Percentiles rank a stretch among this genome's conserved stretches.
Conservation (phyloP, 2,113 vertebrate genomes). For the Glaucidium brasilianum region DNA sequence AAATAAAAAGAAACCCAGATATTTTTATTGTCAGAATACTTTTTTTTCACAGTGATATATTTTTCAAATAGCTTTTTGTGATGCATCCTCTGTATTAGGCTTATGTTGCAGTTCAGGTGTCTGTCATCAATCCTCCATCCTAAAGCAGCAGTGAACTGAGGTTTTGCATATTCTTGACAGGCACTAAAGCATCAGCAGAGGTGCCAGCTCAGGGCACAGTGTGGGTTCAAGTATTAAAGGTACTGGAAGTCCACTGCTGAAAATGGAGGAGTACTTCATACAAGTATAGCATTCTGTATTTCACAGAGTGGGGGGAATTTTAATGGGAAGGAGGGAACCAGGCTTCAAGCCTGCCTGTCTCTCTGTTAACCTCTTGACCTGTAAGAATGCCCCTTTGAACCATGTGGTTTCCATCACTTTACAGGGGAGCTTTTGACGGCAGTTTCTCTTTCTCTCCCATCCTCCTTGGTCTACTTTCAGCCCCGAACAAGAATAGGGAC, state of each 20-base stretch:
- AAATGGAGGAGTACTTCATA: background rate
- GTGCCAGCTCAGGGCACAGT: background rate
- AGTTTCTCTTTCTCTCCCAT: background rate
- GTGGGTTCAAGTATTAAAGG: background rate
- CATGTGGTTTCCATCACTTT: background rate
- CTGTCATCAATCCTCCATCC: background rate
- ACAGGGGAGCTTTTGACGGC: background rate
- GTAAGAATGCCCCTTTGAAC: background rate
- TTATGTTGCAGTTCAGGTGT: background rate
- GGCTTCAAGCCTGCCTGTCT: background rate
- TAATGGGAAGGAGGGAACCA: background rate
- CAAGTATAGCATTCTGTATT: background rate
- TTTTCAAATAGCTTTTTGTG: background rate
- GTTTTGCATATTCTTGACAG: background rate
- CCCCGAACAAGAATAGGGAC: background rate
- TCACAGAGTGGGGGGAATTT: background rate
- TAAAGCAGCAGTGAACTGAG: background rate
- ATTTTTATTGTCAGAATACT: background rate
- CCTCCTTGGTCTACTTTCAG: background rate
- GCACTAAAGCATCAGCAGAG: background rate
- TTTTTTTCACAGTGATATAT: background rate
- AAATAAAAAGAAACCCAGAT: background rate
- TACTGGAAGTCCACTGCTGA: background rate
- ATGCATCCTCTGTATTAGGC: background rate
- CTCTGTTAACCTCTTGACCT: background rate